Percentiles rank a stretch among this genome's conserved stretches.
phyloP scores from a whole-genome alignment of 1,140 invertebrate genomes.

The Brachionus angularis region DNA sequence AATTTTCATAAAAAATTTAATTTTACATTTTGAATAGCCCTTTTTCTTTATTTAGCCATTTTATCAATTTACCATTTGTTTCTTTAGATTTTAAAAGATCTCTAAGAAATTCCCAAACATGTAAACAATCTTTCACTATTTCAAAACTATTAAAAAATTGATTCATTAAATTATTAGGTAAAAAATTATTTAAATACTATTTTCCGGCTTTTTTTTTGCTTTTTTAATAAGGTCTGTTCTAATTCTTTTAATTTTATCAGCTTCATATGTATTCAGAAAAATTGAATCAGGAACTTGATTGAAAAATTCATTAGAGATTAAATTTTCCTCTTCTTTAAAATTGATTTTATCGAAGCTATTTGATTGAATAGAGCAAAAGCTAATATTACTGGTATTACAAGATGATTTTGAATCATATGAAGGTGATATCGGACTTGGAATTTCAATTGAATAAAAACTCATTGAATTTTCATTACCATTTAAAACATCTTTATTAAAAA shows the following conservation, averaged over 20 bases:
- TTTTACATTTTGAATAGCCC: slow-evolving; percentile 16
- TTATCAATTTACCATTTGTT: slow-evolving; percentile 8
- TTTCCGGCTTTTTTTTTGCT: slow-evolving; percentile 34
- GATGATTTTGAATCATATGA: too few species aligned
- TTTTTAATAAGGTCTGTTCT: neutral
- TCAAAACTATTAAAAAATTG: neutral
- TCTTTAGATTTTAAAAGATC: slow-evolving; percentile 20
- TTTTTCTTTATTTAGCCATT: slow-evolving; percentile 25
- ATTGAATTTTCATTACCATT: too few species aligned
- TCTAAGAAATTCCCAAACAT: slow-evolving; percentile 38
- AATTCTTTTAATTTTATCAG: neutral
- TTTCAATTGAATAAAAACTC: too few species aligned
- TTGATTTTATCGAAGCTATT: too few species aligned
- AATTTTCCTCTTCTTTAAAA: too few species aligned
- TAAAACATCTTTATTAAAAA: too few species aligned
- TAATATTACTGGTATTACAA: too few species aligned
- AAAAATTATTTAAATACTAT: neutral
- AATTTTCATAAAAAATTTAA: neutral
- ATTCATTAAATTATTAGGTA: neutral
- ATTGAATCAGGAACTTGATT: too few species aligned
- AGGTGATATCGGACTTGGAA: too few species aligned
- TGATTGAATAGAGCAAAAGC: too few species aligned
- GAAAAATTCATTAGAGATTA: too few species aligned
- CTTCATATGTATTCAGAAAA: too few species aligned
- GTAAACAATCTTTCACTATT: slow-evolving; percentile 24